These are phyloP conservation scores for Cnemophilus loriae DNA, from an alignment of 2,113 vertebrate species.

Conservation along the genomic window DNA sequence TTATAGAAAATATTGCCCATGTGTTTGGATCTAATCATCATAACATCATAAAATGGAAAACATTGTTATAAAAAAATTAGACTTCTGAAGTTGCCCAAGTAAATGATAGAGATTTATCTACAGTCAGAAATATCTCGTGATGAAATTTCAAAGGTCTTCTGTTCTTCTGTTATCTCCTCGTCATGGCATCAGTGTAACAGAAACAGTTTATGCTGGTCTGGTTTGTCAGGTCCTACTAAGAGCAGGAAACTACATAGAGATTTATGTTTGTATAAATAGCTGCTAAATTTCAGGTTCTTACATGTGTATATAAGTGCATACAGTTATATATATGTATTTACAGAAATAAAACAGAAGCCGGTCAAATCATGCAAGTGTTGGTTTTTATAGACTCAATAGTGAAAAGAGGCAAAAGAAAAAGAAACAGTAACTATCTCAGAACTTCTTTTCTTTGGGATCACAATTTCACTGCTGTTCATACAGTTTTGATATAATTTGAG, in stretches of 20 bases:
- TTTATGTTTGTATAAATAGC: neutral
- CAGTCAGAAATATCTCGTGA: neutral
- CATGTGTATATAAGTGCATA: neutral
- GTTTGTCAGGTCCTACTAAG: neutral
- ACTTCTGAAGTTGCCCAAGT: neutral
- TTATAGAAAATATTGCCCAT: neutral
- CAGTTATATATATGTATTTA: neutral
- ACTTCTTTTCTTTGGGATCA: neutral
- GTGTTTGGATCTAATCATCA: neutral
- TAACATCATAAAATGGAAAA: neutral
- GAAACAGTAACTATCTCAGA: neutral
- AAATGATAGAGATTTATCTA: neutral
- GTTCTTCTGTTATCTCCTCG: neutral
- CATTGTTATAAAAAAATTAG: neutral
- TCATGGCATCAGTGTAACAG: neutral
- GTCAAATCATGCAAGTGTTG: neutral
- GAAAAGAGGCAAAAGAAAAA: neutral
- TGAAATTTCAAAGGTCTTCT: neutral
- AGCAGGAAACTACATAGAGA: neutral
- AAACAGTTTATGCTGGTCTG: neutral
- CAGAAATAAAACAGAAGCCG: neutral
- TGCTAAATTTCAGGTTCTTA: neutral
- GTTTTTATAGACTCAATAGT: neutral
- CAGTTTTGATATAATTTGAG: neutral
- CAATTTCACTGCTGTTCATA: neutral